Conservation (phyloP, 2,113 vertebrate species). For the Macrotis lagotis region DNA sequence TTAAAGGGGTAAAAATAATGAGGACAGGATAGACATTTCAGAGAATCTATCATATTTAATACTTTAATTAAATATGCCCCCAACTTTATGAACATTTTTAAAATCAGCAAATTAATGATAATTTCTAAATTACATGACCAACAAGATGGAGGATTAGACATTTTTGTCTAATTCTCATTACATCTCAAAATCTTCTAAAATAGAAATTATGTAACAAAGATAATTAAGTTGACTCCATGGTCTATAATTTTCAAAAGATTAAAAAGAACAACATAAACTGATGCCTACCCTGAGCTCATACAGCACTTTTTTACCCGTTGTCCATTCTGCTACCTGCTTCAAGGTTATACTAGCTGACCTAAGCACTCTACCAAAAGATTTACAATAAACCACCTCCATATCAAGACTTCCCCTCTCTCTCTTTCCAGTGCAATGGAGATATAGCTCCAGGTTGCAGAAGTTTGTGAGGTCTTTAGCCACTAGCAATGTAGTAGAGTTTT, state of each 20-base stretch:
- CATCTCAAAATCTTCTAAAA: background rate
- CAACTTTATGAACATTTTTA: conserved; percentile 21
- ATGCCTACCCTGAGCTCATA: background rate
- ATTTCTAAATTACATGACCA: background rate
- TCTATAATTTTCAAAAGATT: background rate
- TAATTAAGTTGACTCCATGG: background rate
- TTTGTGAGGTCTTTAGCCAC: background rate
- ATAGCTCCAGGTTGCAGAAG: background rate
- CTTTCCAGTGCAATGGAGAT: background rate
- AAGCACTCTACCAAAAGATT: background rate
- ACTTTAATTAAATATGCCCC: conserved; percentile 6
- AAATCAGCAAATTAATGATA: background rate
- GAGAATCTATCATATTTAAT: background rate
- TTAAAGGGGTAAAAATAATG: background rate
- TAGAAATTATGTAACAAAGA: background rate
- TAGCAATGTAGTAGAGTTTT: background rate
- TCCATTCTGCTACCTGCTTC: background rate
- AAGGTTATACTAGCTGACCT: background rate
- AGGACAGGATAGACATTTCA: conserved; percentile 29
- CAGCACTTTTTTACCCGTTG: background rate
- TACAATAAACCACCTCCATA: background rate
- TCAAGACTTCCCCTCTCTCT: background rate
- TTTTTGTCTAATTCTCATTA: background rate
- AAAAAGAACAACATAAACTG: background rate
- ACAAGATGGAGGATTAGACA: background rate